phyloP scores from a whole-genome alignment of 2,888 invertebrate species.

The Herminia tarsipennalis region DNA sequence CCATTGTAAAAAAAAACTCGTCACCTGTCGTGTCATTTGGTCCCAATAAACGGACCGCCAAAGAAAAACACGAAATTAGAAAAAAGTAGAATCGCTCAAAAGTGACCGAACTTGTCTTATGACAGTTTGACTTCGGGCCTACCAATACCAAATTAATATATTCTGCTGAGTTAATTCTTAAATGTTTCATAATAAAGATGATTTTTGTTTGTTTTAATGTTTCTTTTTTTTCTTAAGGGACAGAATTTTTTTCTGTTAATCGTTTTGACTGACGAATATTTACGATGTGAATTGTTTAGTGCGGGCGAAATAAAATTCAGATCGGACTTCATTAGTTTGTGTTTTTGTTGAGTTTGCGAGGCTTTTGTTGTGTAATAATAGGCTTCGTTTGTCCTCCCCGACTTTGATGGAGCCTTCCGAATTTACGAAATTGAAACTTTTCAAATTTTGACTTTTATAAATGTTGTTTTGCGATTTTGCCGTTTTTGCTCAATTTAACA shows the following conservation, averaged over 20 bases:
- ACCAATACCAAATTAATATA: conserved; percentile 26
- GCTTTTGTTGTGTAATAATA: conserved; percentile 68
- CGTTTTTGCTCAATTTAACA: no score
- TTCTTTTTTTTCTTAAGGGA: conserved; percentile 52
- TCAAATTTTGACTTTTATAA: conserved; percentile 14
- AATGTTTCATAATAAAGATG: conserved; percentile 1
- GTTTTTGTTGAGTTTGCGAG: conserved; percentile 65
- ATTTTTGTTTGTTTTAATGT: conserved; percentile 20
- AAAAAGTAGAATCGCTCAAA: conserved; percentile 72
- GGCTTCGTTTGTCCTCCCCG: conserved; percentile 52
- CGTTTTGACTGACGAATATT: conserved; percentile 83
- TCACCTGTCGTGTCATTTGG: conserved; percentile 86
- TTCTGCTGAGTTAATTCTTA: conserved; percentile 33
- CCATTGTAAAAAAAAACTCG: conserved; percentile 65
- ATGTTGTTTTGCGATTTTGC: conserved; percentile 5
- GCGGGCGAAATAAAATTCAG: conserved; percentile 74
- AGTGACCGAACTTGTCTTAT: conserved; percentile 74
- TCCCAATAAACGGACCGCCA: conserved; percentile 81
- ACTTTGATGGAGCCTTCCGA: conserved; percentile 72
- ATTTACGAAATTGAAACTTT: conserved; percentile 45
- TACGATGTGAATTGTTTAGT: conserved; percentile 80
- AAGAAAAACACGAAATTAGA: conserved; percentile 76
- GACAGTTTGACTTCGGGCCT: conserved; percentile 58
- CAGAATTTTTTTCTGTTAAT: conserved; percentile 68
- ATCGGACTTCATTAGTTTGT: conserved; percentile 75